Evolutionary conservation across 1,140 invertebrate genomes (phyloP), one percentile per base, ranked within the genome.

Genomic region (Bombus impatiens): DNA sequence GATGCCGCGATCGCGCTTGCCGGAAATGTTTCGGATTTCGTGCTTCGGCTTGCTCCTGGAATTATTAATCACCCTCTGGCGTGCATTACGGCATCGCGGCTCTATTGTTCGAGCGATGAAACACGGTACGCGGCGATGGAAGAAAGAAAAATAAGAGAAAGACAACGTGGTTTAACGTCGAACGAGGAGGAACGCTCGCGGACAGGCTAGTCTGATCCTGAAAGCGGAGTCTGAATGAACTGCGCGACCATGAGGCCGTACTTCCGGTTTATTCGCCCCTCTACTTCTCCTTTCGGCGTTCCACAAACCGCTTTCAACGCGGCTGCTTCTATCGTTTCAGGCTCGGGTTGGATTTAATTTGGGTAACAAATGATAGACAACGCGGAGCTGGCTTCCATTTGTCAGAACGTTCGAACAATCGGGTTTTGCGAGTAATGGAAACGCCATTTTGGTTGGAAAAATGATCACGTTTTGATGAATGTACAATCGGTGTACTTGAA

Each of bases 231-330:
- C 86, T 86, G 90, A 92, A 92, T 90, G 89, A 90, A 90, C 82
- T 62, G 79, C 86, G 89, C 86, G 89, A 86, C 84, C 87, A 92
- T 84, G 90, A 86, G 89, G 83, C 91, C 90, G 90, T 91, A 84
- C 86, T 92, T 92, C 91, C 91, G 89, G 87, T 90, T 89, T 87
- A 78, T 79, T 90, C 82, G 75, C 81, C 75, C 68, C 74, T 75
- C 75, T 35, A 42, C 8, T 40, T 59, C 68, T 67, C 65, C 65
- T 71, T 79, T 28, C 32, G 12, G 5, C 68, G 47, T 77, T 81
- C 37, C 72, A 35, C 6, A 35, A n/a, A 65, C 47, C 44, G 35
- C 80, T 72, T 86, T 62, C 47, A 35, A 32, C 53, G 32, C 25
- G n/a, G 65, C 28, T 68, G 32, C 62, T 78, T 74, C 74, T 68